Conservation (phyloP, 2,797 vertebrate species). For the Psittacula echo region DNA sequence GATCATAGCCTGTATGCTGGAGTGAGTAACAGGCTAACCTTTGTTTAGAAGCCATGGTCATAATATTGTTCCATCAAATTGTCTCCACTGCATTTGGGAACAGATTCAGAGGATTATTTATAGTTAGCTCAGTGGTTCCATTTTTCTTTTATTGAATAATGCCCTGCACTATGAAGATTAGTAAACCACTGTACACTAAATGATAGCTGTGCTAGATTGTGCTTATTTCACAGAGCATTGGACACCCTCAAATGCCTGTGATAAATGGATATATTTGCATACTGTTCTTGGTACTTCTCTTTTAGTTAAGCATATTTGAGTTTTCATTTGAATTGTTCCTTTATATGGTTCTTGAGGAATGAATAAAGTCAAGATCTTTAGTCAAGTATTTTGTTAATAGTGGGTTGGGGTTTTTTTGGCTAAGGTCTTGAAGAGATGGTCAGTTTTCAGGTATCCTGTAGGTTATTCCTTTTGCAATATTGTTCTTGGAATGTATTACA, state of each 20-base stretch:
- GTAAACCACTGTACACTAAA: background rate
- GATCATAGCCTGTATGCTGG: background rate
- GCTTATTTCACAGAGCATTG: background rate
- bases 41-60: background rate
- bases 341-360: background rate
- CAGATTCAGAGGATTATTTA: background rate
- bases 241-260: background rate
- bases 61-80: background rate
- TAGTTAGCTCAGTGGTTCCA: background rate
- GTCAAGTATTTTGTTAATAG: background rate
- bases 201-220: background rate
- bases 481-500: background rate
- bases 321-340: background rate
- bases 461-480: background rate
- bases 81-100: background rate
- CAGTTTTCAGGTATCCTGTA: background rate
- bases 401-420: fast-evolving
- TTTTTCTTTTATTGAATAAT: background rate
- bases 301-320: background rate
- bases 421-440: background rate
- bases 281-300: background rate
- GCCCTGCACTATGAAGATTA: background rate
- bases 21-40: background rate
- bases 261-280: background rate
- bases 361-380: background rate